Evolutionary conservation across 2,797 vertebrate species (phyloP).

Genomic region (Pampus argenteus): DNA sequence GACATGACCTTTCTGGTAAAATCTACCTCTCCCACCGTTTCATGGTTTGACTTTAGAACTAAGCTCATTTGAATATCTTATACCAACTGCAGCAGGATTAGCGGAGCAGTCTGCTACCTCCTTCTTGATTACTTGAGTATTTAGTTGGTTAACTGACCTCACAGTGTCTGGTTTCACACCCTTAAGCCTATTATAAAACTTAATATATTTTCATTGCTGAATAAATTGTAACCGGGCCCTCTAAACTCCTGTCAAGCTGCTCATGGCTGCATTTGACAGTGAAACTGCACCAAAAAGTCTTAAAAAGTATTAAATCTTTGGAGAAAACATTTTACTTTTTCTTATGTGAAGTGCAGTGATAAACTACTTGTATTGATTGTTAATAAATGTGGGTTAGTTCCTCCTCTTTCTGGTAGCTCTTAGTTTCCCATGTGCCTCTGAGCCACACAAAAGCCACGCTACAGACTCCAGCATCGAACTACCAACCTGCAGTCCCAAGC

Average conservation of each 20-base stretch:
- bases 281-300: not conserved
- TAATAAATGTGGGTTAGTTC: too few relatives aligned
- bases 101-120: not conserved
- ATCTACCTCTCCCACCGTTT: not conserved
- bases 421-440: constrained; percentile 53
- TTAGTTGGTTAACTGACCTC: constrained; percentile 6
- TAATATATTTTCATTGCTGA: not conserved
- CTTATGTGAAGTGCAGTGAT: too few relatives aligned
- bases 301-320: not conserved
- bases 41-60: not conserved
- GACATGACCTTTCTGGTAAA: not conserved
- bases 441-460: constrained; percentile 28
- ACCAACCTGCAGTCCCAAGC: constrained; percentile 68
- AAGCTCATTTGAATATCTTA: not conserved
- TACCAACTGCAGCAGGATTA: not conserved
- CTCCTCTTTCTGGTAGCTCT: too few relatives aligned
- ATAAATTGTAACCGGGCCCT: not conserved
- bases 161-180: not conserved
- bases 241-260: too few relatives aligned
- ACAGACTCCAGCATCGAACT: constrained; percentile 19
- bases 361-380: too few relatives aligned
- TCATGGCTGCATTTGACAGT: not conserved
- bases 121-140: not conserved
- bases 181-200: not conserved
- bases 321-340: not conserved